Evolutionary conservation across 2,888 invertebrate species (phyloP), one percentile per base, ranked within the genome.

Genomic region (Incurvaria masculella): DNA sequence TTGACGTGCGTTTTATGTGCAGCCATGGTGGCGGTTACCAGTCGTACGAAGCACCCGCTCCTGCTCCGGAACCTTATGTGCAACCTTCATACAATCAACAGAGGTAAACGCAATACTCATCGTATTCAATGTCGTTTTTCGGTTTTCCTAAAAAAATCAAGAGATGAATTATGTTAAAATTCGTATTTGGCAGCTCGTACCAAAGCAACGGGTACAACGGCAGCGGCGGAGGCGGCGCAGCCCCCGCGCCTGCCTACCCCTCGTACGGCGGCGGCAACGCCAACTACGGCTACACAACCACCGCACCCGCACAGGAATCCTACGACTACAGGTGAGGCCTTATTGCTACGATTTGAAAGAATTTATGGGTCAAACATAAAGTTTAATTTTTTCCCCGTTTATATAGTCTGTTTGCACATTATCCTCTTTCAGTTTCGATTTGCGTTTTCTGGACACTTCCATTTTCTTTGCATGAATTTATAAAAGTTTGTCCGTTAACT

Each of bases 21-120:
- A 76, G 76, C 43, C 75, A 74, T 52, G 65, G 73, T n/a, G n/a
- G n/a, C 2, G 74, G 73, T 23, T 76, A 75, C 53, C 76, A 73
- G 52, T 74, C 72, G 11, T 76, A 74, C 55, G 74, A 76, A 49
- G 62, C 66, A 27, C 68, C 72, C 11, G 57, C 67, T 16, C 69
- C 72, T 11, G 57, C 67, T 16, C 62, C 64, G 27, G 75, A 75
- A 53, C 69, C 71, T 2, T 76, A 73, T 54, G 60, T 68, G 17
- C 70, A 69, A 51, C 64, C 63, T 45, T 58, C 74, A 40, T 76
- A 76, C 54, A 72, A 62, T 51, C 56, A 69, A 18, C 57, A 67
- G 50, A 66, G 70, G 76, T 76, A 62, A 59, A 14, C 42, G n/a
- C n/a, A n/a, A n/a, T n/a, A n/a, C n/a, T n/a, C n/a, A n/a, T n/a